Conservation (phyloP, 2,888 invertebrate species). For the Lepidocyrtoides sp. region DNA sequence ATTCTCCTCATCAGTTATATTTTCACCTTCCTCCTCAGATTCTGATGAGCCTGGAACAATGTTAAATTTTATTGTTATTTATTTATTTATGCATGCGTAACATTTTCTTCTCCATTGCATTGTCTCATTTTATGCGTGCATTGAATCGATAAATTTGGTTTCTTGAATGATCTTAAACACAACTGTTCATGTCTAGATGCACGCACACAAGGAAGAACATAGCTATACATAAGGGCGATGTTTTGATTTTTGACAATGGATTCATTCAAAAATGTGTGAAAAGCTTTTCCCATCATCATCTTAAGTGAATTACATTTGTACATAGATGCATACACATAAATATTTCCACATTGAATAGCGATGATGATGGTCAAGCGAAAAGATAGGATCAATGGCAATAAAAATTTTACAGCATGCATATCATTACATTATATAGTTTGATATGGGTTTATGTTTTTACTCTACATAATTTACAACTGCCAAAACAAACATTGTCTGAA, state of each 20-base stretch:
- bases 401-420: not conserved
- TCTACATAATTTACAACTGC: no score
- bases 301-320: no score
- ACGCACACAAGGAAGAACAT: not conserved
- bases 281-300: no score
- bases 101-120: not conserved
- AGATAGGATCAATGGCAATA: not conserved
- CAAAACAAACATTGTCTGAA: no score
- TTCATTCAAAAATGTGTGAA: constrained; percentile 26
- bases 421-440: not conserved
- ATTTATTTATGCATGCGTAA: constrained; percentile 25
- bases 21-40: constrained; percentile 60
- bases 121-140: not conserved
- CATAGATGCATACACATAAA: no score
- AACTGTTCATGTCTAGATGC: not conserved
- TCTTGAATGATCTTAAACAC: not conserved
- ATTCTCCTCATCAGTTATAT: constrained; percentile 53
- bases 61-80: not conserved
- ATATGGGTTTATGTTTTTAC: constrained; percentile 18
- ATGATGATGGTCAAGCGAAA: no score
- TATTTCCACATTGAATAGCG: no score
- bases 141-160: no score
- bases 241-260: not conserved
- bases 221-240: not conserved
- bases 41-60: constrained; percentile 61